Base-by-base conservation (phyloP, 2,797 vertebrate genomes). In the Siniperca scherzeri region DNA sequence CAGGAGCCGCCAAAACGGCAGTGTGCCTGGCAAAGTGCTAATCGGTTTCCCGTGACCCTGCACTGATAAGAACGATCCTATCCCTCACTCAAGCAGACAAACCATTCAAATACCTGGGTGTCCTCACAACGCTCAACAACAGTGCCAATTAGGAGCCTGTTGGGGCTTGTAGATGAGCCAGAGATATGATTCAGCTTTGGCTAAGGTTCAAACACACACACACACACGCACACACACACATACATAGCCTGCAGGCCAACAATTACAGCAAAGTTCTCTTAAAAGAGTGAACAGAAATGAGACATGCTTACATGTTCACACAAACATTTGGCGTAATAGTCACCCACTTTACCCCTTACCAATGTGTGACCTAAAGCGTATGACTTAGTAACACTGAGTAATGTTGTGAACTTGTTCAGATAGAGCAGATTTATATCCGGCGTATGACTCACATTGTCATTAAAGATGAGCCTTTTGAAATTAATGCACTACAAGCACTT, bases 121-220 rank as follows among this genome's bases (percentile, higher is more conserved):
- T 92, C 91, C 89, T 91, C 82, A 68, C 91, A 83, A 86, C 68
- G 66, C 81, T 87, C 84, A 78, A 93, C 92, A 92, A 86, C 92
- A 87, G 82, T 78, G 74, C 92, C 93, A 96, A 95, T 95, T 94
- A 96, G 88, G 78, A 93, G 80, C 91, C 87, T 89, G 93, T 88
- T 80, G 87, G 84, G 88, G 77, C 93, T 91, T 94, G 92, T 92
- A 90, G 93, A 94, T 94, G 88, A 91, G 88, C 86, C 87, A 87
- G 86, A 91, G 93, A 94, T 94, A 95, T 88, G 91, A 94, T 89
- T 92, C 91, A 93, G 86, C 77, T 80, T 79, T 89, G 85, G 90
- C 90, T 87, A 56, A 78, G 82, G 85, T 89, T 92, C 90, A 93
- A 90, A 87, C 84, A 78, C 76, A 82, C 70, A 80, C 53, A 64